Evolutionary conservation across 2,888 invertebrate genomes (phyloP), one percentile per base, ranked within the genome.

Genomic region (Sipha maydis): DNA sequence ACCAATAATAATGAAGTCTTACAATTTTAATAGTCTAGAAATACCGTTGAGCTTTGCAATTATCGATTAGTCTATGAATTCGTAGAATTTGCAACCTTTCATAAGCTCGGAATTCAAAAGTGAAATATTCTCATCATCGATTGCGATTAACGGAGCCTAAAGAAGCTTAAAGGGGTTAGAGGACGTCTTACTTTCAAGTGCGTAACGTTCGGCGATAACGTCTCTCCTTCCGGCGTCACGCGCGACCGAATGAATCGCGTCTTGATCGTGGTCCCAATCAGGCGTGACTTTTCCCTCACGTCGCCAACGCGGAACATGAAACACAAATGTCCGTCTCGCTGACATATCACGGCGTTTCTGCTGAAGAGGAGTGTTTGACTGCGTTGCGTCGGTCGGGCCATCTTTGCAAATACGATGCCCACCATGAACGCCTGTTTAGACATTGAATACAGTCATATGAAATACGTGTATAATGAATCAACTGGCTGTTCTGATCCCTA

Each of bases 301-400:
- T 99, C 98, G 3, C 98, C 98, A 0, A 99, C 97, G 61, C 98
- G 94, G 91, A 98, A 98, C 94, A 97, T 95, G 56, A 99, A 93
- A 91, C 96, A 96, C 17, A 98, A 93, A 89, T 95, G 94, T 1
- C 97, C 96, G 91, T 99, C 97, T 85, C 98, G 94, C 91, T 97
- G 95, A 91, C 96, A 96, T 86, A 99, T 94, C 3, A 98, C 96
- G 0, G 97, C 96, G 91, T 96, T 94, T 91, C 96, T 95, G 89
- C 98, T 98, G 92, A 99, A 99, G 89, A 99, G 93, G 83, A 99
- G 93, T 0, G 99, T 99, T 92, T 98, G 97, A 0, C 98, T 97
- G 89, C 99, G 94, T 90, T 97, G 96, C 92, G 98, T 98, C 0
- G 99, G 98, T 73, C 99, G 94, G 0, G 98, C 97, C 93, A 99